Base-by-base conservation (phyloP, 2,113 vertebrate species). In the Caretta caretta region DNA sequence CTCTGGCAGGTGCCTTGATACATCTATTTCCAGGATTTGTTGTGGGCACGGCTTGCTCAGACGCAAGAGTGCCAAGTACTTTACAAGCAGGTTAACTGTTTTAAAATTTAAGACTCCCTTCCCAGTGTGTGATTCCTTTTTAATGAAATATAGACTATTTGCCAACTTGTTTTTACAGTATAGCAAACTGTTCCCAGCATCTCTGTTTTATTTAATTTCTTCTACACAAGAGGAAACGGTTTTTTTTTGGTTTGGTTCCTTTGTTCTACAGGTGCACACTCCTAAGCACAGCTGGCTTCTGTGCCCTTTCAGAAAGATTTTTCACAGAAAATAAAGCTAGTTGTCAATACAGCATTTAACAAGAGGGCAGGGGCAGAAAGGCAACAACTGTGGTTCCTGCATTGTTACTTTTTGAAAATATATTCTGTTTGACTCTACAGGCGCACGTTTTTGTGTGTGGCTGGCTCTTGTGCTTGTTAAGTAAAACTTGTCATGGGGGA, bases 271-370 rank as follows among this genome's bases (percentile, higher is more conserved):
- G 94, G 93, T 97, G 93, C 90, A 90, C 69, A 62, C 57, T 83
- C 83, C 56, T 79, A 17, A 93, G 93, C 84, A 91, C 84, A 92
- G 83, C 2, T 95, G 87, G 92, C 83, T 96, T 84, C 90, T 82
- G 46, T 81, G 84, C 54, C 84, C 80, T 94, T 75, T 62, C 85
- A 13, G 2, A 90, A 93, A 89, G 79, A 85, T 51, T 84, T 94
- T 83, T 94, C 93, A 90, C 79, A 38, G 31, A 57, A 83, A 90
- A 89, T 69, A 76, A 93, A 93, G 83, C 1, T 93, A 56, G 53
- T 80, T 89, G 88, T 94, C 86, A 96, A 88, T 17, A 1, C 53
- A 83, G 65, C 80, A 38, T 65, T 31, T 92, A 92, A 93, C 54
- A 83, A 94, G 57, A 50, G 31, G 48, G 1, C 38, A 69, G 69